Base-by-base conservation (phyloP, 1,140 invertebrate genomes). In the Amphibalanus amphitrite region DNA sequence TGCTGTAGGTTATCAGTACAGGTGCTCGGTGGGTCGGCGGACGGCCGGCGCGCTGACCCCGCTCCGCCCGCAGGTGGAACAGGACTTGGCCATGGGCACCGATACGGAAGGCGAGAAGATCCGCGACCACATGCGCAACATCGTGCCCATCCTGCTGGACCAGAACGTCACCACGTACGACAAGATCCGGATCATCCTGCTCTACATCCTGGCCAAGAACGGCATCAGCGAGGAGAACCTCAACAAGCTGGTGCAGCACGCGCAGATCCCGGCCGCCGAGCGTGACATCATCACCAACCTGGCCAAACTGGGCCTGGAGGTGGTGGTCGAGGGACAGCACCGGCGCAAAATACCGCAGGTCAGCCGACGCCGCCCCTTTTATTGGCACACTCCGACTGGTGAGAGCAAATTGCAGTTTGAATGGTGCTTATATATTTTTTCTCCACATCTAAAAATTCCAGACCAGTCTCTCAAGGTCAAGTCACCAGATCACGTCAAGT, bases 131-230 rank as follows among this genome's bases (percentile, higher is more conserved):
- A 99, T 99, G 96, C 87, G 94, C 72, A 95, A 96, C 79, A 98
- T 99, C 81, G 96, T 98, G 0, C 97, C 97, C 0, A 92, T 99
- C 74, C 84, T 99, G 28, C 82, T 99, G 3, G 97, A 99, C 81
- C 86, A 91, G 79, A 87, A 86, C 33, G 90, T 97, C 23, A 86
- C 89, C 40, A 92, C 89, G 76, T 90, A 91, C 77, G 97, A 99
- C 80, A 99, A 99, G 83, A 91, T 99, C 80, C 89, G 97, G 28
- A 96, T 99, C 69, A 99, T 99, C 77, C 88, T 97, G 0, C 85
- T 99, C n/a, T 99, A 99, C 80, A 94, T 98, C 72, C 88, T 99
- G 77, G 92, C 93, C 28, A 98, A 98, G 82, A 99, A 98, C 82
- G 97, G 95, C 70, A 97, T 99, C 74, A 90, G 93, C 0, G 96